Conservation (phyloP, 2,113 vertebrate species). For the Charadrius vociferus region DNA sequence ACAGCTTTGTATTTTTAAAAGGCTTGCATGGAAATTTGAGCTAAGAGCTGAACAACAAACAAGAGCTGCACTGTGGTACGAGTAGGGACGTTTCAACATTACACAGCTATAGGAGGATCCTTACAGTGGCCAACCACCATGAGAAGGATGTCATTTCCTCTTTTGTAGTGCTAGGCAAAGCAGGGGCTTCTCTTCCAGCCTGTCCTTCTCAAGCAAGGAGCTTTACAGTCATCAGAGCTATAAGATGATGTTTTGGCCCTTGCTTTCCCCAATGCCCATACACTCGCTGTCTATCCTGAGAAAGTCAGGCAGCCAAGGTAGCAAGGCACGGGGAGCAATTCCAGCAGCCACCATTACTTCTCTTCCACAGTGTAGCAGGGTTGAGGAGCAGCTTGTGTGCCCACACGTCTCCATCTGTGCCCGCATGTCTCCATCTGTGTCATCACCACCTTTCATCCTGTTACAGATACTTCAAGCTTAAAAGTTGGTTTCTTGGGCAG, state of each 20-base stretch:
- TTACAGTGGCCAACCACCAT: neutral
- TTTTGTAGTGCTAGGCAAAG: neutral
- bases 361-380: neutral
- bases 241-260: neutral
- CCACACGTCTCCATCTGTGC: neutral
- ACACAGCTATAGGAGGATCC: neutral
- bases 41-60: neutral
- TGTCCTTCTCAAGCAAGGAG: neutral
- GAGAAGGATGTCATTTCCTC: neutral
- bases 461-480: neutral
- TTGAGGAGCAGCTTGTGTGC: neutral
- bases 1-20: neutral
- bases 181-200: neutral
- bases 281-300: neutral
- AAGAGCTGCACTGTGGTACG: neutral
- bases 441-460: neutral
- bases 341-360: neutral
- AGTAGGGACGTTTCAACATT: fast-evolving
- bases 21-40: neutral
- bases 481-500: neutral
- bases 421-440: neutral
- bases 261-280: neutral
- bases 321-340: neutral
- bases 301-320: neutral
- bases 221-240: neutral